These are phyloP conservation scores for Xanthia icteritia DNA, from an alignment of 2,888 invertebrate species.

Conservation along the genomic window DNA sequence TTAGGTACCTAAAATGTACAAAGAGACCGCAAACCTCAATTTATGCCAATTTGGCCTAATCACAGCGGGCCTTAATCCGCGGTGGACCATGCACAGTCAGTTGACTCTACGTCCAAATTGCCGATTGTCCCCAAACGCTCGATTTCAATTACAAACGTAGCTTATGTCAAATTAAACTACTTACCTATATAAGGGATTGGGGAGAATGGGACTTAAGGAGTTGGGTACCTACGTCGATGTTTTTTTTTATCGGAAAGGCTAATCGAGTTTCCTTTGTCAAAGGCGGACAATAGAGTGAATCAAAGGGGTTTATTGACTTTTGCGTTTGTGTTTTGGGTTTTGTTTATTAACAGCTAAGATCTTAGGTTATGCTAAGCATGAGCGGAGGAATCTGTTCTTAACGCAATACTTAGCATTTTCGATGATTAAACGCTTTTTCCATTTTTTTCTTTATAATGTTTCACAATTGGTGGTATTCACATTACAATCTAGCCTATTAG, in stretches of 20 bases:
- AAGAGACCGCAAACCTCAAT: slow-evolving; percentile 65
- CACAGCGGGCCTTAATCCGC: slow-evolving; percentile 59
- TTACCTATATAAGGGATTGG: slow-evolving; percentile 14
- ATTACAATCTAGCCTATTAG: no score
- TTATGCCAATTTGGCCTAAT: slow-evolving; percentile 58
- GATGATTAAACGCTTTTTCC: background rate
- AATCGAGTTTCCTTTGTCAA: slow-evolving; percentile 47
- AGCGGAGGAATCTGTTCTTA: background rate
- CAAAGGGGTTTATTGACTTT: slow-evolving; percentile 14
- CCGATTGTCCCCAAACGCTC: slow-evolving; percentile 64
- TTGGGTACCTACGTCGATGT: background rate
- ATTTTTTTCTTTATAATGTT: no score
- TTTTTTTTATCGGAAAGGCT: slow-evolving; percentile 52
- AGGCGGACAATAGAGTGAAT: slow-evolving; percentile 23
- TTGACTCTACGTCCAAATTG: slow-evolving; percentile 57
- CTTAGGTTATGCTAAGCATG: background rate
- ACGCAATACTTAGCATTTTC: background rate
- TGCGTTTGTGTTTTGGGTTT: slow-evolving; percentile 9
- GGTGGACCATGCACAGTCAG: slow-evolving; percentile 44
- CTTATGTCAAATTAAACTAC: slow-evolving; percentile 63
- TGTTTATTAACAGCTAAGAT: slow-evolving; percentile 13
- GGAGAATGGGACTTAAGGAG: slow-evolving; percentile 18
- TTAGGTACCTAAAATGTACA: slow-evolving; percentile 46
- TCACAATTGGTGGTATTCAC: no score
- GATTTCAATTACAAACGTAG: slow-evolving; percentile 66